Evolutionary conservation across 1,140 invertebrate genomes (phyloP).

Genomic region (Matsumurasca onukii): DNA sequence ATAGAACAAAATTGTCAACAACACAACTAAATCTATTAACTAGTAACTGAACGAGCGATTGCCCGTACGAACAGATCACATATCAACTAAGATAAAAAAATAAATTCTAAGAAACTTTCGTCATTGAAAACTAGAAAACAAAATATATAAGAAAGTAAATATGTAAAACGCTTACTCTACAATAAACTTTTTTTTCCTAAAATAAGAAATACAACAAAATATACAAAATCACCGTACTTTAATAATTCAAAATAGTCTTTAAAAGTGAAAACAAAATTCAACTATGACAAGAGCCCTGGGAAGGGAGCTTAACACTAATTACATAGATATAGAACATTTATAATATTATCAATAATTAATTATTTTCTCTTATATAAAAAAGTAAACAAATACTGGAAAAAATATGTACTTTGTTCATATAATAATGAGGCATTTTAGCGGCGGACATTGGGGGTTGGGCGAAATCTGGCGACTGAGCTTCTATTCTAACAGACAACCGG

Average conservation of each 20-base stretch:
- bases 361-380: constrained; percentile 37
- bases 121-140: constrained; percentile 22
- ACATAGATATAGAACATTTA: constrained; percentile 43
- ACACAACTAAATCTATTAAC: constrained; percentile 20
- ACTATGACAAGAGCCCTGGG: constrained; percentile 27
- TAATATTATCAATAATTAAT: constrained; percentile 41
- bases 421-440: constrained; percentile 8
- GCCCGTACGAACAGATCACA: background rate
- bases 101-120: constrained; percentile 26
- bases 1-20: constrained; percentile 23
- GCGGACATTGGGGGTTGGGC: constrained; percentile 5
- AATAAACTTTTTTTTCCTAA: constrained; percentile 32
- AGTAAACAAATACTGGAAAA: constrained; percentile 44
- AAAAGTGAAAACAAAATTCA: constrained; percentile 38
- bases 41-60: background rate
- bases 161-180: constrained; percentile 24
- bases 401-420: constrained; percentile 39
- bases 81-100: constrained; percentile 15
- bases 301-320: constrained; percentile 39
- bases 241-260: constrained; percentile 23
- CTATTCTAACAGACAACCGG: background rate
- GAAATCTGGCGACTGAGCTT: constrained; percentile 1
- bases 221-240: constrained; percentile 35
- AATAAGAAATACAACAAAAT: constrained; percentile 37
- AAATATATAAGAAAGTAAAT: constrained; percentile 27